Conservation (phyloP, 2,797 vertebrate species). For the Erethizon dorsatum region DNA sequence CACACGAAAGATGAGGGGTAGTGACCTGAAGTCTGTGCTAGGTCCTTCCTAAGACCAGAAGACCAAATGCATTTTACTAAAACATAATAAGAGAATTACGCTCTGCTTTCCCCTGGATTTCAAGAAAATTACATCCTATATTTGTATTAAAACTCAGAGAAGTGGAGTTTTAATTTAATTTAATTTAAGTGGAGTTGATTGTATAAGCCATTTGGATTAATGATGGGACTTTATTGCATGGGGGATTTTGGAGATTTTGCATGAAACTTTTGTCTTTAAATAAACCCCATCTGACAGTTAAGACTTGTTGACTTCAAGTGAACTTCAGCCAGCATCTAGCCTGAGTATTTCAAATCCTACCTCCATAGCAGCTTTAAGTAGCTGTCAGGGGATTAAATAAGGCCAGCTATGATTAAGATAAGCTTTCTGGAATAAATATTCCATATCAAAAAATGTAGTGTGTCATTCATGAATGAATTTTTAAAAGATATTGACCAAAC, state of each 20-base stretch:
- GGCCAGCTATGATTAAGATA: slow-evolving; percentile 2
- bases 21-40: background rate
- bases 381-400: slow-evolving; percentile 52
- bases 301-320: slow-evolving; percentile 56
- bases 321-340: slow-evolving; percentile 44
- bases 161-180: background rate
- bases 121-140: slow-evolving; percentile 70
- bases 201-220: slow-evolving; percentile 74
- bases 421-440: slow-evolving; percentile 58
- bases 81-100: slow-evolving; percentile 34
- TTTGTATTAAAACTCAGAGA: slow-evolving; percentile 69
- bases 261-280: slow-evolving; percentile 68
- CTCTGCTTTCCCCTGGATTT: slow-evolving; percentile 43
- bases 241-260: slow-evolving; percentile 28
- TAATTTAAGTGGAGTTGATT: background rate
- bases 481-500: slow-evolving; percentile 63
- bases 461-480: slow-evolving; percentile 34
- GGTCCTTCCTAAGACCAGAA: background rate
- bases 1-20: background rate
- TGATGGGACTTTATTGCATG: slow-evolving; percentile 33
- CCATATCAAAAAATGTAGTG: slow-evolving; percentile 52
- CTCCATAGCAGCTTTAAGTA: slow-evolving; percentile 40
- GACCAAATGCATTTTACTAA: slow-evolving; percentile 55
- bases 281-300: slow-evolving; percentile 32
- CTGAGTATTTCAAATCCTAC: slow-evolving; percentile 17